A percentile compares a stretch with the other conserved stretches of the same genome.
These are phyloP conservation scores for Hoplodrina blanda DNA, from an alignment of 2,888 invertebrate species.

Conservation along the genomic window DNA sequence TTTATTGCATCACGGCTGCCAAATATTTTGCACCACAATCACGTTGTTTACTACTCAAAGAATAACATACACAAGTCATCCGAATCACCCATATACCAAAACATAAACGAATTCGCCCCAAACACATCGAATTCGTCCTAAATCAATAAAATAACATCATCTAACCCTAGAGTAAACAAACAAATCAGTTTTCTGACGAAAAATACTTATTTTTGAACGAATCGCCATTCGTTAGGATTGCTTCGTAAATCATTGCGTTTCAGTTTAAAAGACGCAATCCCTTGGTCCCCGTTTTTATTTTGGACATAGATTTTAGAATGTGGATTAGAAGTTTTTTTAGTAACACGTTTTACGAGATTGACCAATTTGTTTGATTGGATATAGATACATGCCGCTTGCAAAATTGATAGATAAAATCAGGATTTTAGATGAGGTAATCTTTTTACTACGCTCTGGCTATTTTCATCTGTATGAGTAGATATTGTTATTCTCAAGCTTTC, in stretches of 20 bases:
- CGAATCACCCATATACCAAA: slow-evolving; percentile 13
- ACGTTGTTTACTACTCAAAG: slow-evolving; percentile 17
- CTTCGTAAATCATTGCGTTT: slow-evolving; percentile 61
- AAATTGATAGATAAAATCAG: too few species aligned
- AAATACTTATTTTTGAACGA: slow-evolving; percentile 45
- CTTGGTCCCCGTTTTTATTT: slow-evolving; percentile 48
- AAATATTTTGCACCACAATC: slow-evolving; percentile 6
- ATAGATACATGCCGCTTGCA: neutral
- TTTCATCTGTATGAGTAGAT: too few species aligned
- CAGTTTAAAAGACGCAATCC: slow-evolving; percentile 59
- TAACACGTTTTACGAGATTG: neutral
- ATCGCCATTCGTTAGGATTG: slow-evolving; percentile 59
- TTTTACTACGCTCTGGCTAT: too few species aligned
- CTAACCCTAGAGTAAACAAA: slow-evolving; percentile 49
- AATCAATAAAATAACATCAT: slow-evolving; percentile 52
- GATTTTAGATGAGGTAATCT: too few species aligned
- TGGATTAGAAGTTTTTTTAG: slow-evolving; percentile 24
- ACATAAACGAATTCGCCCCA: slow-evolving; percentile 17
- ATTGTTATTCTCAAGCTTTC: too few species aligned
- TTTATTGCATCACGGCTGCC: neutral
- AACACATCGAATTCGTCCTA: slow-evolving; percentile 24
- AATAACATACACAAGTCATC: slow-evolving; percentile 29
- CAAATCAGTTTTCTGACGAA: slow-evolving; percentile 49
- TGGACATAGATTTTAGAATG: slow-evolving; percentile 41
- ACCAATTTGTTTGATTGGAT: slow-evolving; percentile 21